A percentile compares a stretch with the other conserved stretches of the same genome.
phyloP scores from a whole-genome alignment of 92 coral and sea anemone species.

The Porites evermanni region DNA sequence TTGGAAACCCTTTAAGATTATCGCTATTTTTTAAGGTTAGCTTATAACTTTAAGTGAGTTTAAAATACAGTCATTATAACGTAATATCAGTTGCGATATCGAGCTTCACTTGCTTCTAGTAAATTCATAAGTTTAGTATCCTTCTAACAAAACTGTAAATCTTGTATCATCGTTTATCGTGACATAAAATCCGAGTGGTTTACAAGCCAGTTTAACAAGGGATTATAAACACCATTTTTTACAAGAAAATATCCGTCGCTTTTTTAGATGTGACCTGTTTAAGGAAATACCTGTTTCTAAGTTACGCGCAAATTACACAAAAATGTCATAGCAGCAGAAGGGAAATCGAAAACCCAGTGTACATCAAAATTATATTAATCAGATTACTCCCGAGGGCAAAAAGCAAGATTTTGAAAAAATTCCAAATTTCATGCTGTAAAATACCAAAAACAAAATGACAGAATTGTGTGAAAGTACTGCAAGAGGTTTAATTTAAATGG shows the following conservation, averaged over 20 bases:
- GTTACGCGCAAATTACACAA: neutral
- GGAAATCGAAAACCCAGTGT: neutral
- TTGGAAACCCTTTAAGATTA: too few species aligned
- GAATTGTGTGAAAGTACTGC: too few species aligned
- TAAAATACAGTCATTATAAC: neutral
- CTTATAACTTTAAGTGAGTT: neutral
- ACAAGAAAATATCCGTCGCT: neutral
- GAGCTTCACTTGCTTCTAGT: neutral
- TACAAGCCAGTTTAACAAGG: neutral
- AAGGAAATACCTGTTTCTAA: constrained; percentile 10
- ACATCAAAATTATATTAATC: neutral
- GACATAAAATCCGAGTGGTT: neutral
- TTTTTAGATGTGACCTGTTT: too few species aligned
- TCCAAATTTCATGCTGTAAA: too few species aligned
- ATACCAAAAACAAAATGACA: too few species aligned
- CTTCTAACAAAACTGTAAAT: neutral
- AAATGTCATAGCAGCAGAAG: neutral
- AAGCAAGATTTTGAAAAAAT: too few species aligned
- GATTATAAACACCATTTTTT: too few species aligned
- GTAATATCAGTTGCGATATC: neutral
- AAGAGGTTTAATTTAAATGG: too few species aligned
- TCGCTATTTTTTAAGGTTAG: too few species aligned
- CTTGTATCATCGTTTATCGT: too few species aligned
- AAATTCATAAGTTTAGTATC: neutral
- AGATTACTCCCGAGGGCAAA: too few species aligned